phyloP scores from a whole-genome alignment of 2,797 vertebrate genomes.

The Sebastes glaucus region DNA sequence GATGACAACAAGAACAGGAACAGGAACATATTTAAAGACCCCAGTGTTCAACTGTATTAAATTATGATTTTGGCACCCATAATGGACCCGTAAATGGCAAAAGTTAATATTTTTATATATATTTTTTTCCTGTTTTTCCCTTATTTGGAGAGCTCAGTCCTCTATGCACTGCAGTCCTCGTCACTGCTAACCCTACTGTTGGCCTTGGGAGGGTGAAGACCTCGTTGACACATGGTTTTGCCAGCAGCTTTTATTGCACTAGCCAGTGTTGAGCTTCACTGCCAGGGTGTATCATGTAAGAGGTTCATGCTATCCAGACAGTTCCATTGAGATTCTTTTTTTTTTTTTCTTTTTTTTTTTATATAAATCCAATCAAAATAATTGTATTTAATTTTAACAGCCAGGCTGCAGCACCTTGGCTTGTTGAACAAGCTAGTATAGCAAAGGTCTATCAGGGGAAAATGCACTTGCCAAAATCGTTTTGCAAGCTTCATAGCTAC shows the following conservation, averaged over 20 bases:
- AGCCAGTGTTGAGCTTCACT: not conserved
- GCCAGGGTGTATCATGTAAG: not conserved
- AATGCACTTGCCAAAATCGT: not conserved
- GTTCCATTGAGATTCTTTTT: not conserved
- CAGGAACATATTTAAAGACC: not conserved
- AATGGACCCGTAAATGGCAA: not conserved
- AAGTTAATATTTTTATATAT: not conserved
- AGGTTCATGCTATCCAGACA: not conserved
- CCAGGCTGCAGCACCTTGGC: not conserved
- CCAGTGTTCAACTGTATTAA: not conserved
- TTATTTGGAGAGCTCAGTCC: not conserved
- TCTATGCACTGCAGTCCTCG: not conserved
- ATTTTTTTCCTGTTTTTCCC: not conserved
- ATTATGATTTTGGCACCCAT: not conserved
- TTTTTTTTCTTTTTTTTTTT: not conserved
- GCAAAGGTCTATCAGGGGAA: not conserved
- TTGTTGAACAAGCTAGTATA: not conserved
- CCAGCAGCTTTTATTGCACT: not conserved
- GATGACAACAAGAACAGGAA: not conserved
- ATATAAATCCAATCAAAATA: not conserved
- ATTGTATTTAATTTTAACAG: not conserved
- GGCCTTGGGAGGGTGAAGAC: not conserved
- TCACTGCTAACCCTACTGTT: not conserved
- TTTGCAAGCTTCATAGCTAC: not conserved
- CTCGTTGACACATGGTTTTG: not conserved